Conservation (phyloP, 2,113 vertebrate species). For the Actinemys pallida region DNA sequence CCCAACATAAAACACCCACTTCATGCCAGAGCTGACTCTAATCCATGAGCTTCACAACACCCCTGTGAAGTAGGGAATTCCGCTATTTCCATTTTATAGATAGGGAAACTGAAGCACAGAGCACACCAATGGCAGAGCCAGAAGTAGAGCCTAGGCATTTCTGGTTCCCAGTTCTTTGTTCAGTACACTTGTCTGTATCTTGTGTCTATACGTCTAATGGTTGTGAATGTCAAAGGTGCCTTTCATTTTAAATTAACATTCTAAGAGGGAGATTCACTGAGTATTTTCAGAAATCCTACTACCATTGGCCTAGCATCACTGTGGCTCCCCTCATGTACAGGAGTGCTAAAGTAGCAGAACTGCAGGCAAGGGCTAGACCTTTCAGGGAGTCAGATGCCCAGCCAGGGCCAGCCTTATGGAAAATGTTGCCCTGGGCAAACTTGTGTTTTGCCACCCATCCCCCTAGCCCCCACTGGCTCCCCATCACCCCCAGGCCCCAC, state of each 20-base stretch:
- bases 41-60: background rate
- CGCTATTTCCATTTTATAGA: background rate
- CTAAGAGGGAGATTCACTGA: background rate
- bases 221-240: fast-evolving
- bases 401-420: background rate
- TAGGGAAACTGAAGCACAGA: background rate
- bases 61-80: background rate
- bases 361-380: background rate
- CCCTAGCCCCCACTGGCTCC: no score
- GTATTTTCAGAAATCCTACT: background rate
- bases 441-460: no score
- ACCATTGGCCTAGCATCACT: background rate
- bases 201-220: background rate
- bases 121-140: background rate
- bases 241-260: fast-evolving
- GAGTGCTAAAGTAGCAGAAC: background rate
- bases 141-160: background rate
- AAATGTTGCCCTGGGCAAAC: no score
- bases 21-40: background rate
- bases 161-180: background rate
- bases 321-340: background rate
- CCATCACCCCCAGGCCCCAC: no score
- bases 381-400: background rate
- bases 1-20: no score
- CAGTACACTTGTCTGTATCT: background rate